A percentile compares a stretch with the other conserved stretches of the same genome.
phyloP scores from a whole-genome alignment of 2,888 invertebrate genomes.

The Drosophila nr. fundita region DNA sequence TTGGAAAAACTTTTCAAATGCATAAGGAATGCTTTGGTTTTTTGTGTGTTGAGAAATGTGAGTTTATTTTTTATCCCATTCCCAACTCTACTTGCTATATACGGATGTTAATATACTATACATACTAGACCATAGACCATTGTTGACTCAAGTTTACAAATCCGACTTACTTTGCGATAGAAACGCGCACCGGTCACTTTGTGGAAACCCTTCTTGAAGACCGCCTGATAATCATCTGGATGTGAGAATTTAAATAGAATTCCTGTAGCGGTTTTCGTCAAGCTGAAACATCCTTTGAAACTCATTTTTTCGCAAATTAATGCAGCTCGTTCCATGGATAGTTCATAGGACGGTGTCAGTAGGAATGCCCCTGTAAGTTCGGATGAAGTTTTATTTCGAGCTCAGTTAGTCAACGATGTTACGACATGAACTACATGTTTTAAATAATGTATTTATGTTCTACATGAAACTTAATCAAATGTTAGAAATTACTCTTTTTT shows the following conservation, averaged over 20 bases:
- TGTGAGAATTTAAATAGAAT: slow-evolving; percentile 95
- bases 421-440: neutral
- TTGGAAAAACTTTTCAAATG: neutral
- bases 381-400: slow-evolving; percentile 20
- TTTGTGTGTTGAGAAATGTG: neutral
- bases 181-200: slow-evolving; percentile 94
- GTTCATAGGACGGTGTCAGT: slow-evolving; percentile 93
- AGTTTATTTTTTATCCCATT: neutral
- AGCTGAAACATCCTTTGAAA: slow-evolving; percentile 93
- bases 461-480: neutral
- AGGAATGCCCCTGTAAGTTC: slow-evolving; percentile 89
- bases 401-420: slow-evolving; percentile 15
- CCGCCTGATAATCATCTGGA: slow-evolving; percentile 94
- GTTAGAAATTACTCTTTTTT: neutral
- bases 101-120: slow-evolving; percentile 4
- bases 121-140: neutral
- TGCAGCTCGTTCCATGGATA: slow-evolving; percentile 94
- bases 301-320: slow-evolving; percentile 95
- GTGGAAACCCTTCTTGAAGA: slow-evolving; percentile 94
- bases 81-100: slow-evolving; percentile 2
- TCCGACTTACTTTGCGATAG: slow-evolving; percentile 90
- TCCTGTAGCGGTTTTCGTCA: slow-evolving; percentile 95
- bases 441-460: neutral
- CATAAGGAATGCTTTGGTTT: neutral
- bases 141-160: neutral